Conservation (phyloP, 2,797 vertebrate species). For the Capromys pilorides region DNA sequence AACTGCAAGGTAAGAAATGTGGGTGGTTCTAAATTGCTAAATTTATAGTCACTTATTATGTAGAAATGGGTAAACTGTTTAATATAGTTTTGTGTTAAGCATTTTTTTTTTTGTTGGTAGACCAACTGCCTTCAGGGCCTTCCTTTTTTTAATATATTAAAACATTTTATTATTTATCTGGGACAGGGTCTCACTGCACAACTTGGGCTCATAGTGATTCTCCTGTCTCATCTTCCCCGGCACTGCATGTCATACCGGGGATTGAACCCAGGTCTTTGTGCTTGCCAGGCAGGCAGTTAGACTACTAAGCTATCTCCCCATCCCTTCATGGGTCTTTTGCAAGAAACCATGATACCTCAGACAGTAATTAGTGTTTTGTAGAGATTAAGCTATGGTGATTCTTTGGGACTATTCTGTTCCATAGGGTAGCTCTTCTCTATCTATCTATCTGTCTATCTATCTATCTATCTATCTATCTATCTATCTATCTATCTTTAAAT, state of each 20-base stretch:
- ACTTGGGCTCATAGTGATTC: too few relatives aligned
- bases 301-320: too few relatives aligned
- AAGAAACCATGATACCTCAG: not conserved
- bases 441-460: not conserved
- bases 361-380: not conserved
- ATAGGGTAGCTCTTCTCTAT: not conserved
- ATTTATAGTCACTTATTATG: not conserved
- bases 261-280: too few relatives aligned
- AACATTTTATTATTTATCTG: too few relatives aligned
- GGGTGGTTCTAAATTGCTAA: conserved; percentile 15
- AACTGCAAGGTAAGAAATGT: not conserved
- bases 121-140: not conserved
- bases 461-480: too few relatives aligned
- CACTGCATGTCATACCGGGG: too few relatives aligned
- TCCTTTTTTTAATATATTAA: not conserved
- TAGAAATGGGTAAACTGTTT: not conserved
- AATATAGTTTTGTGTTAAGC: not conserved
- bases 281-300: too few relatives aligned
- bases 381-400: not conserved
- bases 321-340: not conserved
- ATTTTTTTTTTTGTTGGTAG: conserved; percentile 1
- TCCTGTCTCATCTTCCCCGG: too few relatives aligned
- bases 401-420: not conserved
- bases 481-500: not conserved
- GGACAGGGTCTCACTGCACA: too few relatives aligned